A percentile compares a stretch with the other conserved stretches of the same genome.
These are phyloP conservation scores for Holacanthus passer DNA, from an alignment of 2,113 vertebrate species.

Conservation along the genomic window DNA sequence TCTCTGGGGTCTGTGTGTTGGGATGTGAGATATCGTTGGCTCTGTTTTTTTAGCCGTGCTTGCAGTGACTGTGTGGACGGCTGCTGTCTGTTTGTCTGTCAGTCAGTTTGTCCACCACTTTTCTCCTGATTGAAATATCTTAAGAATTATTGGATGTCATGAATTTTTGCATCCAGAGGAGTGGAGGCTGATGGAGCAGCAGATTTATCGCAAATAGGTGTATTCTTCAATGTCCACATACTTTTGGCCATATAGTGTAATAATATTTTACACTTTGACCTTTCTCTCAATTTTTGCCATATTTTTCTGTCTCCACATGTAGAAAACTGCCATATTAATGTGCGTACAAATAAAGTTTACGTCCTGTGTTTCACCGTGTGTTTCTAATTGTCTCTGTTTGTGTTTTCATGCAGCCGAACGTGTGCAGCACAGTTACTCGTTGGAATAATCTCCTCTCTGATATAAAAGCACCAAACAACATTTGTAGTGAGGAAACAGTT, in stretches of 20 bases:
- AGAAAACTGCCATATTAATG: neutral
- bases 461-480: slow-evolving; percentile 37
- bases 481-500: slow-evolving; percentile 26
- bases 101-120: neutral
- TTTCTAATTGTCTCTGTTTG: neutral
- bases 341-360: neutral
- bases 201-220: no score
- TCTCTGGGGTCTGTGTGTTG: slow-evolving; percentile 5
- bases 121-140: no score
- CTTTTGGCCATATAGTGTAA: neutral
- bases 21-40: neutral
- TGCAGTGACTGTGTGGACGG: neutral
- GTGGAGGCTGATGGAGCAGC: no score
- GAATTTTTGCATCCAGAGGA: no score
- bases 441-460: slow-evolving; percentile 42
- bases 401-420: neutral
- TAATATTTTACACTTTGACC: neutral
- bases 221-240: neutral
- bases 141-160: no score
- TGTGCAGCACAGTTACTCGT: neutral
- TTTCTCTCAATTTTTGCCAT: neutral
- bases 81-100: neutral
- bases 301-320: neutral
- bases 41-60: neutral
- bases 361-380: neutral